phyloP scores from a whole-genome alignment of 2,797 vertebrate genomes.

The Sparus aurata region DNA sequence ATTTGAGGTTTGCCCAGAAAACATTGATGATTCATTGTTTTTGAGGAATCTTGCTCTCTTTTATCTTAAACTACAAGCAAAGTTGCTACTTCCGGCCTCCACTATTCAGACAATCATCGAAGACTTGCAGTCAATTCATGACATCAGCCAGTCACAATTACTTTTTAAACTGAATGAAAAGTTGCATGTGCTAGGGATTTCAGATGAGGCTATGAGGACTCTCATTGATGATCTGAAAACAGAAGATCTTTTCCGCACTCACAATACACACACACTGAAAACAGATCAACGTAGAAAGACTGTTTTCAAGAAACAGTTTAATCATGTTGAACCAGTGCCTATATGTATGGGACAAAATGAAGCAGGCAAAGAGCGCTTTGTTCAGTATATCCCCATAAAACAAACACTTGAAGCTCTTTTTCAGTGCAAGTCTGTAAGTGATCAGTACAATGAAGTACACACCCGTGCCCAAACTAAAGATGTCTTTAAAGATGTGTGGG shows the following conservation, averaged over 20 bases:
- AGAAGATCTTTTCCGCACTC: constrained; percentile 19
- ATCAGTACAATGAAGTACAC: constrained; percentile 26
- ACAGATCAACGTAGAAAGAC: constrained; percentile 32
- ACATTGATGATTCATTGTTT: constrained; percentile 15
- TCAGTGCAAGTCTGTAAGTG: constrained; percentile 26
- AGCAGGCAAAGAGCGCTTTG: constrained; percentile 36
- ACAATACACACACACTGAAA: constrained; percentile 19
- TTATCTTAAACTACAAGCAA: constrained; percentile 41
- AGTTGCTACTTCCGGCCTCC: constrained; percentile 31
- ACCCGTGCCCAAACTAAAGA: not conserved
- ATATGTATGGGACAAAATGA: constrained; percentile 48
- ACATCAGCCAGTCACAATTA: constrained; percentile 17
- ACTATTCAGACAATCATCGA: constrained; percentile 41
- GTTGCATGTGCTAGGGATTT: not conserved
- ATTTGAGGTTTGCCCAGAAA: constrained; percentile 20
- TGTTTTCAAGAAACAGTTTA: constrained; percentile 3
- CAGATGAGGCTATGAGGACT: not conserved
- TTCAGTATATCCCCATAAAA: constrained; percentile 16
- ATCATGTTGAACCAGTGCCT: constrained; percentile 37
- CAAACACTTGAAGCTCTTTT: constrained; percentile 20
- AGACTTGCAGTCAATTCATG: constrained; percentile 25
- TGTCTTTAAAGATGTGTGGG: constrained; percentile 23
- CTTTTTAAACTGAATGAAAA: constrained; percentile 16
- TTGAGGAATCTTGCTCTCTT: constrained; percentile 40
- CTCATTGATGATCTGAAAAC: constrained; percentile 31